Evolutionary conservation across 2,888 invertebrate genomes (phyloP).

Genomic region (Sussaba pulchella): DNA sequence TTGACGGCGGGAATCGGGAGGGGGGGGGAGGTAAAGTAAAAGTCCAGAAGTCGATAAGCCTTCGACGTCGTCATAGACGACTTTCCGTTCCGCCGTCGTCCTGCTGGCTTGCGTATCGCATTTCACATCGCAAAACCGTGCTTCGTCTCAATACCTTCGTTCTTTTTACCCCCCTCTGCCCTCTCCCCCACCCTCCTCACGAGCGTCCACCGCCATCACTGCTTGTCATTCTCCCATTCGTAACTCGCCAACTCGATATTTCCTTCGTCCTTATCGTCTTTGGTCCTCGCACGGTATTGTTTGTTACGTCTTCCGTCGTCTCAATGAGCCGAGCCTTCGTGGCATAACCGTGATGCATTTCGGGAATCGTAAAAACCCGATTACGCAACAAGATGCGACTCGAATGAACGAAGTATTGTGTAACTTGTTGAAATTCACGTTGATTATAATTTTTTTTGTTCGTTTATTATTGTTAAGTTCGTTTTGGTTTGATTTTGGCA

Average conservation of each 20-base stretch:
- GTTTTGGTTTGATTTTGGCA: too few species aligned
- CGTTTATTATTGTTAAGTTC: too few species aligned
- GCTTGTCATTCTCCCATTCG: neutral
- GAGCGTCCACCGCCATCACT: neutral
- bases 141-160: slow-evolving; percentile 45
- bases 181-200: neutral
- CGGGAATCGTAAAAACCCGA: too few species aligned
- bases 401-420: too few species aligned
- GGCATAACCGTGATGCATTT: too few species aligned
- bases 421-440: too few species aligned
- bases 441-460: too few species aligned
- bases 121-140: slow-evolving; percentile 32
- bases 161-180: slow-evolving; percentile 9
- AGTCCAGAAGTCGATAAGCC: slow-evolving; percentile 36
- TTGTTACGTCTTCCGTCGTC: neutral
- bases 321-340: neutral
- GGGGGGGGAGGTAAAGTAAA: too few species aligned
- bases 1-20: neutral
- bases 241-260: slow-evolving; percentile 3
- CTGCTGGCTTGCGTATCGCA: slow-evolving; percentile 38
- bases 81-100: slow-evolving; percentile 43
- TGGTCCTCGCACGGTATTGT: neutral
- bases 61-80: slow-evolving; percentile 21
- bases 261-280: slow-evolving; percentile 4
- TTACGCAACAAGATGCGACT: too few species aligned